Conservation (phyloP, 2,888 invertebrate genomes). For the Scaptomyza parva region DNA sequence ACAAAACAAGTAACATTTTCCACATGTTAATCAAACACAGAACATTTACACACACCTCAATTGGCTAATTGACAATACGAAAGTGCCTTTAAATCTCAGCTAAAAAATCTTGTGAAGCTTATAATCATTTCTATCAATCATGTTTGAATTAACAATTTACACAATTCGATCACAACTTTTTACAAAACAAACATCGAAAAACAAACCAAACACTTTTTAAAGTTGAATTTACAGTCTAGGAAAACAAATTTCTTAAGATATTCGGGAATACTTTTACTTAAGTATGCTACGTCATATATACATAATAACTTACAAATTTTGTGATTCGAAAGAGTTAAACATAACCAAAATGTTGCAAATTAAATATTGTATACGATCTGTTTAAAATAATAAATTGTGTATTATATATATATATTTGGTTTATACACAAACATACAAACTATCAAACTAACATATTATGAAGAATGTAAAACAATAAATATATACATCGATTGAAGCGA, state of each 20-base stretch:
- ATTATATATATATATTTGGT: slow-evolving; percentile 20
- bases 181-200: background rate
- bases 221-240: background rate
- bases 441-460: slow-evolving; percentile 23
- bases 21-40: no score
- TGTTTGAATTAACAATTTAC: background rate
- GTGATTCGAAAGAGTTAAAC: background rate
- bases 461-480: slow-evolving; percentile 24
- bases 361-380: slow-evolving; percentile 12
- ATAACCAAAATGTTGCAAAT: slow-evolving; percentile 1
- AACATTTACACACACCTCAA: background rate
- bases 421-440: slow-evolving; percentile 9
- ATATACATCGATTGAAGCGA: background rate
- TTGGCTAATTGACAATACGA: background rate
- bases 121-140: background rate
- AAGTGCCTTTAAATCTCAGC: background rate
- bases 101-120: background rate
- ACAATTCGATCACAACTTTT: background rate
- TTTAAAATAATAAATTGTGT: slow-evolving; percentile 3
- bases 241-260: background rate
- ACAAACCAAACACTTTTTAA: background rate
- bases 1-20: no score
- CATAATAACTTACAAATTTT: no score
- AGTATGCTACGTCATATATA: background rate
- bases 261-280: background rate